Percentiles rank a stretch among this genome's conserved stretches.
Conservation (phyloP, 2,888 invertebrate species). For the Drosophila hamatofila region DNA sequence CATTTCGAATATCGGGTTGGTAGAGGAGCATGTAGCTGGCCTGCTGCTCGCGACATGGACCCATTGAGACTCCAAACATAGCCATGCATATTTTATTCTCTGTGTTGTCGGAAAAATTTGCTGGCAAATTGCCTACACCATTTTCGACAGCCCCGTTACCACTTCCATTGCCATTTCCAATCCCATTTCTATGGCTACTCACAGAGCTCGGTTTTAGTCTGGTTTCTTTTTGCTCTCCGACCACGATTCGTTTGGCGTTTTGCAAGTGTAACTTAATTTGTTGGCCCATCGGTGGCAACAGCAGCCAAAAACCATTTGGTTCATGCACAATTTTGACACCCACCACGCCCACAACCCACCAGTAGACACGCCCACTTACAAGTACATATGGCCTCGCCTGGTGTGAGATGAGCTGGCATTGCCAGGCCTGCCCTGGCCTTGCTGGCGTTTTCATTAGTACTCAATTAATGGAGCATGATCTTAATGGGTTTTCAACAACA, state of each 20-base stretch:
- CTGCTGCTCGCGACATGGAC: conserved; percentile 37
- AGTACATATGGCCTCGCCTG: conserved; percentile 54
- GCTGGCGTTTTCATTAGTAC: conserved; percentile 75
- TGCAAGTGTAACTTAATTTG: conserved; percentile 78
- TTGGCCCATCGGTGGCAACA: conserved; percentile 28
- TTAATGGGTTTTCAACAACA: conserved; percentile 79
- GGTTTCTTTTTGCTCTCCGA: conserved; percentile 15
- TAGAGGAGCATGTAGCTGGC: not conserved
- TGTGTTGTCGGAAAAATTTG: conserved; percentile 30
- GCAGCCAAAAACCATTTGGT: conserved; percentile 70
- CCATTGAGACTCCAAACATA: conserved; percentile 60
- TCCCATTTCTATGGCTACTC: conserved; percentile 26
- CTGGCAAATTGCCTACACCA: conserved; percentile 48
- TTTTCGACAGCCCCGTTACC: conserved; percentile 6
- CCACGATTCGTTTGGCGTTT: conserved; percentile 65
- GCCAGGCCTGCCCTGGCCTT: conserved; percentile 10
- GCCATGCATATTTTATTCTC: conserved; percentile 74
- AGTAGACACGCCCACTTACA: conserved; percentile 51
- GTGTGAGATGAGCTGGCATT: not conserved
- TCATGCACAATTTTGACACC: conserved; percentile 78
- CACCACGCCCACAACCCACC: conserved; percentile 17
- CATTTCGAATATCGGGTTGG: not conserved
- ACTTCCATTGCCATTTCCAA: conserved; percentile 14
- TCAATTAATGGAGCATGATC: conserved; percentile 81
- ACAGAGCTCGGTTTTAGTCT: conserved; percentile 10